These are phyloP conservation scores for Peucedramus taeniatus DNA, from an alignment of 2,113 vertebrate species.

Conservation along the genomic window DNA sequence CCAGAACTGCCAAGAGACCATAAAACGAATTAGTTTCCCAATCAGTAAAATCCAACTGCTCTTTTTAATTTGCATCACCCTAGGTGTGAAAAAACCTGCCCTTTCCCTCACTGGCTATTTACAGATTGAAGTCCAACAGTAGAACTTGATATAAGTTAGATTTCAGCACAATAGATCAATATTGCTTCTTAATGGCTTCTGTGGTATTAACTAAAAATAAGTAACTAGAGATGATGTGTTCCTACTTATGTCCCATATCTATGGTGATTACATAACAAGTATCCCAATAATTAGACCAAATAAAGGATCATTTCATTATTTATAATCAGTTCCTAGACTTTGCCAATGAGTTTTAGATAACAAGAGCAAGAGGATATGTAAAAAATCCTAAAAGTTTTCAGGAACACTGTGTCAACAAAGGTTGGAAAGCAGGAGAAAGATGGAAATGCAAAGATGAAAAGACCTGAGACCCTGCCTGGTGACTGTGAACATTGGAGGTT, in stretches of 20 bases:
- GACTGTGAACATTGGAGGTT: background rate
- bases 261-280: background rate
- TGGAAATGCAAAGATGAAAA: background rate
- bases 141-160: background rate
- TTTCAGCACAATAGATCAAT: background rate
- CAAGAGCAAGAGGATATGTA: background rate
- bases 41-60: background rate
- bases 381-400: background rate
- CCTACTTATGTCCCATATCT: background rate
- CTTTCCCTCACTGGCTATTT: background rate
- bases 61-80: background rate
- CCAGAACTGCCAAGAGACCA: background rate
- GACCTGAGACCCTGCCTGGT: background rate
- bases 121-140: background rate
- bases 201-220: background rate
- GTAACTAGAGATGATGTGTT: background rate
- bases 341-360: background rate
- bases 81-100: background rate
- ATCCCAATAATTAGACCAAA: background rate
- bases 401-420: background rate
- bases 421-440: background rate
- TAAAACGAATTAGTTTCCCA: background rate
- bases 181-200: background rate
- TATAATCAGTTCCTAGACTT: background rate
- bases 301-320: background rate